Evolutionary conservation across 2,113 vertebrate genomes (phyloP).

Genomic region (Pycnonotus jocosus): DNA sequence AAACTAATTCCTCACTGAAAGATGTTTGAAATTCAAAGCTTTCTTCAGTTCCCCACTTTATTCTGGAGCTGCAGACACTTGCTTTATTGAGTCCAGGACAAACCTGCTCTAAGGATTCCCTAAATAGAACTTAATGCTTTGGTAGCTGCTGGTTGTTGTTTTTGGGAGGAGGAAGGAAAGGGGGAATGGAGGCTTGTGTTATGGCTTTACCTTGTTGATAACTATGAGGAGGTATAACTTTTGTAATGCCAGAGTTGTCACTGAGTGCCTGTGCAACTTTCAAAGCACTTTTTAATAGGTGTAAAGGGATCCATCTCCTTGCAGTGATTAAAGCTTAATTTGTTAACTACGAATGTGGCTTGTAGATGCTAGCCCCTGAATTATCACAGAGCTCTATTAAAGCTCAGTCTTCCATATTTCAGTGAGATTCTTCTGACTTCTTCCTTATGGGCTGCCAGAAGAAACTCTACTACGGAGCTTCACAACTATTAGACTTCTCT

Average conservation of each 20-base stretch:
- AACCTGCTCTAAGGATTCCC: slow-evolving; percentile 4
- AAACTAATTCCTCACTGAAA: slow-evolving; percentile 76
- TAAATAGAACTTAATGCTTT: background rate
- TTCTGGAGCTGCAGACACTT: slow-evolving; percentile 65
- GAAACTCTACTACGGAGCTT: background rate
- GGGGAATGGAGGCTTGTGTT: background rate
- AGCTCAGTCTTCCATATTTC: background rate
- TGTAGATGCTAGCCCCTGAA: background rate
- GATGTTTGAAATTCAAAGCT: slow-evolving; percentile 73
- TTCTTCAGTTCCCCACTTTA: background rate
- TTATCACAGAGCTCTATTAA: background rate
- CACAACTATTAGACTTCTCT: background rate
- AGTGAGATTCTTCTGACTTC: background rate
- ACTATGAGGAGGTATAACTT: background rate
- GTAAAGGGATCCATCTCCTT: background rate
- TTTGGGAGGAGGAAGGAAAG: background rate
- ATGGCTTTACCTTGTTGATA: background rate
- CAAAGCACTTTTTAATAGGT: background rate
- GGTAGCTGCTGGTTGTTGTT: background rate
- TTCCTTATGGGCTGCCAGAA: background rate
- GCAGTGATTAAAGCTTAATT: slow-evolving; percentile 10
- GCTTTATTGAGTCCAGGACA: slow-evolving; percentile 28
- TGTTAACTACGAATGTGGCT: background rate
- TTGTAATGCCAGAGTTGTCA: background rate
- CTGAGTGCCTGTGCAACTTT: background rate